Evolutionary conservation across 2,797 vertebrate species (phyloP).

Genomic region (Zenarchopterus dispar): DNA sequence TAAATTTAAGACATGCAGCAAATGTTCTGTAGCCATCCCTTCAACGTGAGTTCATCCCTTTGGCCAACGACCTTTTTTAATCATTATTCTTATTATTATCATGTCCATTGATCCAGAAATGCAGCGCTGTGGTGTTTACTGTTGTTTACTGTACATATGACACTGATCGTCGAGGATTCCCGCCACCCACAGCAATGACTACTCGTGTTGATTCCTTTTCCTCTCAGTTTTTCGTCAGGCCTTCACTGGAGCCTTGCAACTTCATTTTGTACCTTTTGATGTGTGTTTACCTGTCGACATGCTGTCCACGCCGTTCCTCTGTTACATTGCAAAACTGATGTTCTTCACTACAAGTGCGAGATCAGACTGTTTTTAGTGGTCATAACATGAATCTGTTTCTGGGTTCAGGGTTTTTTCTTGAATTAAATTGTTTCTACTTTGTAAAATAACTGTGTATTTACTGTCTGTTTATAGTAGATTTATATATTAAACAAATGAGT

Average conservation of each 20-base stretch:
- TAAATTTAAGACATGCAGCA: neutral
- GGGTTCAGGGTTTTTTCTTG: constrained; percentile 54
- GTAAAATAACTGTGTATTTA: constrained; percentile 88
- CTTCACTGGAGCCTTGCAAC: constrained; percentile 30
- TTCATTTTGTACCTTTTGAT: constrained; percentile 54
- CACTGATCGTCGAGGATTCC: constrained; percentile 58
- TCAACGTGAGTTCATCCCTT: constrained; percentile 74
- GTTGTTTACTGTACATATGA: constrained; percentile 67
- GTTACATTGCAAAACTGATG: constrained; percentile 74
- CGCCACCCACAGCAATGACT: constrained; percentile 61
- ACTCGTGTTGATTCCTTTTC: constrained; percentile 19
- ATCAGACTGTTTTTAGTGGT: constrained; percentile 45
- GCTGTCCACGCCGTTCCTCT: constrained; percentile 33
- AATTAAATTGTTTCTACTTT: constrained; percentile 83
- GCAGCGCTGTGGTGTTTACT: constrained; percentile 49
- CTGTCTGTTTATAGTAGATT: constrained; percentile 89
- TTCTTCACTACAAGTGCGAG: constrained; percentile 59
- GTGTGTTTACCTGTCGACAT: constrained; percentile 6
- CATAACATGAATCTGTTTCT: constrained; percentile 37
- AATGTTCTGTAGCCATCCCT: constrained; percentile 27
- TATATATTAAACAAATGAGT: constrained; percentile 85
- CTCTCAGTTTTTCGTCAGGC: neutral
- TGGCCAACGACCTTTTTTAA: constrained; percentile 80
- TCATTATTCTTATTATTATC: neutral
- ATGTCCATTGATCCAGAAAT: constrained; percentile 52